Percentiles rank a stretch among this genome's conserved stretches.
phyloP scores from a whole-genome alignment of 2,113 vertebrate genomes.

The Antigone vipio region DNA sequence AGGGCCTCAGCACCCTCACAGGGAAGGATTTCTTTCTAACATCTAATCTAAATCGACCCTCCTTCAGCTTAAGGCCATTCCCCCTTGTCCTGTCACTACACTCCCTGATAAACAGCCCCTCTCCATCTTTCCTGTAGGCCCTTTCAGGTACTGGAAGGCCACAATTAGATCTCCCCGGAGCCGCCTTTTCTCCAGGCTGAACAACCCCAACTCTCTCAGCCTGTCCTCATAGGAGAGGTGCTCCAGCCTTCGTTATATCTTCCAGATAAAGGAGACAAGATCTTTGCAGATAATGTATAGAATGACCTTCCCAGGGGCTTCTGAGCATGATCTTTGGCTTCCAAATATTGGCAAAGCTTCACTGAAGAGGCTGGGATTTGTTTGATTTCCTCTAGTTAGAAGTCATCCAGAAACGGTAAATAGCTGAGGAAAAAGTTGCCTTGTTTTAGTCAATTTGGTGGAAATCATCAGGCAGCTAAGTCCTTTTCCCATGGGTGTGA shows the following conservation, averaged over 20 bases:
- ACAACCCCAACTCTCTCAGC: neutral
- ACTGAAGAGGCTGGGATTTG: neutral
- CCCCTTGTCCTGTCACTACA: no score
- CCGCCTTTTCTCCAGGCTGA: neutral
- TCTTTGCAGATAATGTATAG: neutral
- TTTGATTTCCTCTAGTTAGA: neutral
- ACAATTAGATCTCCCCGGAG: neutral
- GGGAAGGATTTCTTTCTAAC: no score
- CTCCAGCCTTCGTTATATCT: neutral
- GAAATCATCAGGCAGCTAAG: neutral
- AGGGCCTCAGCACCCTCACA: no score
- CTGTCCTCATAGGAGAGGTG: neutral
- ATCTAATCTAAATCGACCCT: no score
- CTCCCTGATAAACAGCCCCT: no score
- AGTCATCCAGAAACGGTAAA: neutral
- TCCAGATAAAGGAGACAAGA: neutral
- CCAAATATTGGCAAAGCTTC: neutral
- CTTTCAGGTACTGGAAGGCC: no score
- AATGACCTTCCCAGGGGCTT: neutral
- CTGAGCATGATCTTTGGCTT: neutral
- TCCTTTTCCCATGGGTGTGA: neutral
- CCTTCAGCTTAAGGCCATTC: no score
- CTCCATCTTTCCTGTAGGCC: no score
- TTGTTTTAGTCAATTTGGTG: neutral
- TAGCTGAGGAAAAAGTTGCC: neutral